Base-by-base conservation (phyloP, 2,888 invertebrate species). In the Clunio marinus region DNA sequence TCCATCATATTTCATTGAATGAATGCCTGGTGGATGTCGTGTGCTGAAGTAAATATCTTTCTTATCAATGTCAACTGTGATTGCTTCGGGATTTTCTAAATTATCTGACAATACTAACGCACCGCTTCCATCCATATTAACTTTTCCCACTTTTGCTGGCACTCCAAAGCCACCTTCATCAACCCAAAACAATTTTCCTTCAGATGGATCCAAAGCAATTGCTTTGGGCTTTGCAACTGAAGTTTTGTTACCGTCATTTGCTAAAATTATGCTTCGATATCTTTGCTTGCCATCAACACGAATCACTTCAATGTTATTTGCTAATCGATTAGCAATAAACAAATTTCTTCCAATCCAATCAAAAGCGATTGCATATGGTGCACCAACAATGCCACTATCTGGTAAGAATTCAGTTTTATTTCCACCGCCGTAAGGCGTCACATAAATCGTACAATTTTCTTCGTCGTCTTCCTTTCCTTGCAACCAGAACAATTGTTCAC, bases 341-440 rank as follows among this genome's bases (percentile, higher is more conserved):
- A 99, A 78, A 80, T 98, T 99, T 68, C 96, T 83, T 2, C 97
- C 96, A 22, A 97, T 82, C 97, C 98, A 98, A 77, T 99, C 98
- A 75, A 96, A 92, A 0, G 97, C 96, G 45, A 99, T 85, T 0
- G 92, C 86, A 35, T 91, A 91, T 0, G 96, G 93, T 0, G 94
- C 89, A 0, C 96, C 95, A 7, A 95, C 89, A 59, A 96, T 85
- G n/a, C 96, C 93, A 1, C 86, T 84, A 73, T 91, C 90, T 2
- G 82, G 77, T 4, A 94, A 83, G 77, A 95, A 90, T 73, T 89
- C 88, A 0, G 89, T 88, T 73, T 86, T 86, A 73, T 93, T 92
- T 1, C 93, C 93, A 10, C 93, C 95, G 10, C 88, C 88, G 73
- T 93, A 88, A 0, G 90, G 90, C 74, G 90, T 91, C 25, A 85